A percentile compares a stretch with the other conserved stretches of the same genome.
phyloP scores from a whole-genome alignment of 2,113 vertebrate species.

The Corvus cornix region DNA sequence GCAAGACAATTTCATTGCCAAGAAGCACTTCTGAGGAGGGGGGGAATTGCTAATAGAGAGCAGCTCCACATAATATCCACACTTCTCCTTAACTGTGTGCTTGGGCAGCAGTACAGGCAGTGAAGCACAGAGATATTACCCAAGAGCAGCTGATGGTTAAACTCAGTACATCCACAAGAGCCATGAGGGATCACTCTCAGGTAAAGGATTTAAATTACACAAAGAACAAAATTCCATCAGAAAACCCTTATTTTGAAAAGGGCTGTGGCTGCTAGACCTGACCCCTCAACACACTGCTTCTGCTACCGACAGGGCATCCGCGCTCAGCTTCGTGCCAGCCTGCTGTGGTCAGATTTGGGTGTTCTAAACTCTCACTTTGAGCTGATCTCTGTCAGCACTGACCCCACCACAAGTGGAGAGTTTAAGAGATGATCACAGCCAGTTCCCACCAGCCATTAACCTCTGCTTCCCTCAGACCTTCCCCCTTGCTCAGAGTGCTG shows the following conservation, averaged over 20 bases:
- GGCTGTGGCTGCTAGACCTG: not conserved
- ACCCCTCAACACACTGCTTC: not conserved
- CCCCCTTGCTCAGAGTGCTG: not conserved
- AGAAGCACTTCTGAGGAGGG: not conserved
- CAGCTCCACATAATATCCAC: not conserved
- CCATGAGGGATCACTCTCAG: not conserved
- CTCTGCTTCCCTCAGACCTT: not conserved
- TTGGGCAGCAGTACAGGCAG: not conserved
- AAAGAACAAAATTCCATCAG: not conserved
- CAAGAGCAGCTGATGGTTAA: not conserved
- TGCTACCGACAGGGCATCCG: rapidly evolving
- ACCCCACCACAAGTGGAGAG: not conserved
- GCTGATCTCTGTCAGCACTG: not conserved
- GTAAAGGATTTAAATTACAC: not conserved
- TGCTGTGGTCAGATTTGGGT: not conserved
- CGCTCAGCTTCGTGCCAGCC: rapidly evolving
- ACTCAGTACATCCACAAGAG: not conserved
- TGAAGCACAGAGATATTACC: not conserved
- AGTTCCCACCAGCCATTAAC: not conserved
- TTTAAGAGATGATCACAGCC: not conserved
- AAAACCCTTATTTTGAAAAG: not conserved
- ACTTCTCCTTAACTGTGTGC: not conserved
- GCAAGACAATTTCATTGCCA: not conserved
- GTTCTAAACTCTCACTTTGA: not conserved
- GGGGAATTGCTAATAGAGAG: not conserved